Percentiles rank a stretch among this genome's conserved stretches.
Conservation (phyloP, 1,140 invertebrate genomes). For the Magallana ariakensis region DNA sequence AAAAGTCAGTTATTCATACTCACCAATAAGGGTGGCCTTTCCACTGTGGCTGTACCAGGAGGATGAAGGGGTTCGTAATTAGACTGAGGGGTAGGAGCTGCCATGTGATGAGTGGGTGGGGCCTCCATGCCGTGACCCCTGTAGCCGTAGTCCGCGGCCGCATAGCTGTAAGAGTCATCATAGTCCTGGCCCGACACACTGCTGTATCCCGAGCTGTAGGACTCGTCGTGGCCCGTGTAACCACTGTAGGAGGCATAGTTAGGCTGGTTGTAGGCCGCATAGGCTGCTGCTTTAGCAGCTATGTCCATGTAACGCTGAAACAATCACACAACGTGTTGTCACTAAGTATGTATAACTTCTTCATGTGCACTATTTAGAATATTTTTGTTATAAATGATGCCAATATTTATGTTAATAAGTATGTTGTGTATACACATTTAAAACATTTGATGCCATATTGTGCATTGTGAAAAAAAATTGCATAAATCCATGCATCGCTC, state of each 20-base stretch:
- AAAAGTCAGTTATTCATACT: not conserved
- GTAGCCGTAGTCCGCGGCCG: not conserved
- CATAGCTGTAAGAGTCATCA: conserved; percentile 27
- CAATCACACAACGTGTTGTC: not conserved
- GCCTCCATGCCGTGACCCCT: conserved; percentile 1
- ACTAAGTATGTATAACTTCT: too few relatives aligned
- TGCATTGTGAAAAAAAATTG: too few relatives aligned
- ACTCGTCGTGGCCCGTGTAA: conserved; percentile 1
- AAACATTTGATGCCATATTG: too few relatives aligned
- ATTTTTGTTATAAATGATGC: too few relatives aligned
- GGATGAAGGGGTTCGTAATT: not conserved
- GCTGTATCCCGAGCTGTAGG: not conserved
- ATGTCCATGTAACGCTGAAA: conserved; percentile 1
- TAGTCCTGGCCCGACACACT: not conserved
- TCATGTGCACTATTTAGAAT: too few relatives aligned
- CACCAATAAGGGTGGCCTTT: not conserved
- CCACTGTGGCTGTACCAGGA: not conserved
- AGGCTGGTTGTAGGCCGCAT: conserved; percentile 7
- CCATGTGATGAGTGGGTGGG: not conserved
- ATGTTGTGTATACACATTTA: too few relatives aligned
- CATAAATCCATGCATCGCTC: too few relatives aligned
- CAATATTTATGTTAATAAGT: too few relatives aligned
- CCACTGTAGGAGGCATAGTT: not conserved
- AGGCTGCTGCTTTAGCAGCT: conserved; percentile 33
- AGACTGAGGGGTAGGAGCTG: not conserved